These are phyloP conservation scores for Conchocele bisecta DNA, from an alignment of 2,888 invertebrate genomes.

Conservation along the genomic window DNA sequence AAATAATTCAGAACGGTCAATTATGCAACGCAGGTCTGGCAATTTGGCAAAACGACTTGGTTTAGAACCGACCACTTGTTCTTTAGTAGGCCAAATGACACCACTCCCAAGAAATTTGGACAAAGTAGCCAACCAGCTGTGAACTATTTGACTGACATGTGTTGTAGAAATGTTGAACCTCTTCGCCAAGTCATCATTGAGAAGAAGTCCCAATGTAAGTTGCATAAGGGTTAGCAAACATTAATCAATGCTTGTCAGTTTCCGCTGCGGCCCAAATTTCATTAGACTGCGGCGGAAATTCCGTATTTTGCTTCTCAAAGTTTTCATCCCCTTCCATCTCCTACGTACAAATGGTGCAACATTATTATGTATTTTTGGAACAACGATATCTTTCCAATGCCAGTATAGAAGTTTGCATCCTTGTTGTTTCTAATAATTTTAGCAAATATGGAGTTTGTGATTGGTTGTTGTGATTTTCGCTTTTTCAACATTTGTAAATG, in stretches of 20 bases:
- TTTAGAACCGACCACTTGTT: background rate
- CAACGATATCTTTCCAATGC: too few relatives aligned
- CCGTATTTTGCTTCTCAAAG: background rate
- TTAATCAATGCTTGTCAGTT: background rate
- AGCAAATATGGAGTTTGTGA: background rate
- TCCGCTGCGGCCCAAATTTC: background rate
- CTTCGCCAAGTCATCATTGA: constrained; percentile 1
- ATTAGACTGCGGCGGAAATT: background rate
- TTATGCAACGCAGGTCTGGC: constrained; percentile 23
- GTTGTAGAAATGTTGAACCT: constrained; percentile 2
- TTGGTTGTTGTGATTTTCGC: background rate
- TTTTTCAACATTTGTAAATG: background rate
- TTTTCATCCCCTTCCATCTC: background rate
- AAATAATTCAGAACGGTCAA: constrained; percentile 39
- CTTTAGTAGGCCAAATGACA: constrained; percentile 18
- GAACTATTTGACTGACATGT: constrained; percentile 2
- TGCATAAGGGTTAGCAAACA: background rate
- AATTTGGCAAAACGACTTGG: background rate
- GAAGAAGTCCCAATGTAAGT: background rate
- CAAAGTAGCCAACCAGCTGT: constrained; percentile 10
- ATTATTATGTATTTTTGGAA: background rate
- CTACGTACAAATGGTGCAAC: background rate
- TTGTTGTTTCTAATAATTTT: background rate
- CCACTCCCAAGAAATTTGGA: background rate
- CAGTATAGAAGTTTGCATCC: too few relatives aligned